Evolutionary conservation across 2,888 invertebrate species (phyloP).

Genomic region (Muschampia plurimacula): DNA sequence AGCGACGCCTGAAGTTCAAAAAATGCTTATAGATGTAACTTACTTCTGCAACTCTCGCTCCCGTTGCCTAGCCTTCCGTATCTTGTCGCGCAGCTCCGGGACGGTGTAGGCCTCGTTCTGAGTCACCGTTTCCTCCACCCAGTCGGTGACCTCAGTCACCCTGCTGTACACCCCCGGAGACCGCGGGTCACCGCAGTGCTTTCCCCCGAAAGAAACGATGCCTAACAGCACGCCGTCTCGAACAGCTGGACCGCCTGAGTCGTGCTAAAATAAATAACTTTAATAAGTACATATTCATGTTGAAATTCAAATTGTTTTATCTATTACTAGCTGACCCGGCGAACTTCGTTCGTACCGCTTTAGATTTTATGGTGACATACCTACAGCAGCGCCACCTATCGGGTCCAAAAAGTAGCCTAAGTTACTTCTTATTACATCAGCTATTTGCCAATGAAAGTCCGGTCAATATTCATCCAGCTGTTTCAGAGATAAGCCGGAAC

Average conservation of each 20-base stretch:
- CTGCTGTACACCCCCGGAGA: slow-evolving; percentile 77
- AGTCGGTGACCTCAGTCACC: slow-evolving; percentile 68
- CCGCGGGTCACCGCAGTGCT: slow-evolving; percentile 77
- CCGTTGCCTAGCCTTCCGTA: slow-evolving; percentile 65
- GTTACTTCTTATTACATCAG: too few species aligned
- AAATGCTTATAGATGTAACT: not conserved
- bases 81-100: slow-evolving; percentile 66
- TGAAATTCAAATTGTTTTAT: too few species aligned
- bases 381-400: too few species aligned
- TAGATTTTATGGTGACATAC: too few species aligned
- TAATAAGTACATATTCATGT: too few species aligned
- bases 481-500: too few species aligned
- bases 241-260: slow-evolving; percentile 78
- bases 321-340: too few species aligned
- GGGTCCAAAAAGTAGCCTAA: too few species aligned
- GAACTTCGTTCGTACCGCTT: too few species aligned
- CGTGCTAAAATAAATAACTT: slow-evolving; percentile 59
- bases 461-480: too few species aligned
- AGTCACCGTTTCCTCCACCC: slow-evolving; percentile 69
- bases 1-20: too few species aligned
- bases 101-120: slow-evolving; percentile 65
- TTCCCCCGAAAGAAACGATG: slow-evolving; percentile 77
- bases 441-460: too few species aligned
- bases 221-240: slow-evolving; percentile 75
- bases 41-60: slow-evolving; percentile 71